These are phyloP conservation scores for Syngnathus scovelli DNA, from an alignment of 2,113 vertebrate species.

Conservation along the genomic window DNA sequence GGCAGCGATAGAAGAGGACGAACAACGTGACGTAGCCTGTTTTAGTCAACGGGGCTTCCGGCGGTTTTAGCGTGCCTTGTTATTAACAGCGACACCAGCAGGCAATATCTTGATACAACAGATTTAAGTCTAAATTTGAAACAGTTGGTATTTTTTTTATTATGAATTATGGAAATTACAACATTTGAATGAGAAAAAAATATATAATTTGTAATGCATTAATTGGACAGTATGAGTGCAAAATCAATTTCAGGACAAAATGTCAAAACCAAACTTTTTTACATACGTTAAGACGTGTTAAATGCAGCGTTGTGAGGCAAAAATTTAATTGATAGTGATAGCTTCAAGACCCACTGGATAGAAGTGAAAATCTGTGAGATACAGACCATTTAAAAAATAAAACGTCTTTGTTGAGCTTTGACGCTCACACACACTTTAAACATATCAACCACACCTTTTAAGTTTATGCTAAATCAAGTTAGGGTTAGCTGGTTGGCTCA, in stretches of 20 bases:
- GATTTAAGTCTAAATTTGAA: neutral
- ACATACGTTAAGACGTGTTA: no score
- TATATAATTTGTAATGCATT: neutral
- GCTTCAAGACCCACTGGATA: no score
- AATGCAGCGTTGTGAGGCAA: no score
- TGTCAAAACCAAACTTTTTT: no score
- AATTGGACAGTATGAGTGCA: neutral
- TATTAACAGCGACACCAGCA: constrained; percentile 45
- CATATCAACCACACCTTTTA: no score
- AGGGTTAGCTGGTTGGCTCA: no score
- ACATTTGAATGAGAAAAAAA: neutral
- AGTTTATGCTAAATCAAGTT: no score
- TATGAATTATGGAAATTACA: neutral
- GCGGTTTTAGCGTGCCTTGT: accelerated
- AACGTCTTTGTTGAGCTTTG: no score
- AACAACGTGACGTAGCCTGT: constrained; percentile 43
- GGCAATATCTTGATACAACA: constrained; percentile 11
- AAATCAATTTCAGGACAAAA: neutral
- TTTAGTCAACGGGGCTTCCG: constrained; percentile 16
- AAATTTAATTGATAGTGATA: no score
- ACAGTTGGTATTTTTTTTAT: neutral
- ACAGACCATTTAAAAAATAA: no score
- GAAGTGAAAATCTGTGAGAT: no score
- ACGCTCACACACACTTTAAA: no score
- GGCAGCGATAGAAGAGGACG: constrained; percentile 66